Base-by-base conservation (phyloP, 2,113 vertebrate genomes). In the Prietella phreatophila region DNA sequence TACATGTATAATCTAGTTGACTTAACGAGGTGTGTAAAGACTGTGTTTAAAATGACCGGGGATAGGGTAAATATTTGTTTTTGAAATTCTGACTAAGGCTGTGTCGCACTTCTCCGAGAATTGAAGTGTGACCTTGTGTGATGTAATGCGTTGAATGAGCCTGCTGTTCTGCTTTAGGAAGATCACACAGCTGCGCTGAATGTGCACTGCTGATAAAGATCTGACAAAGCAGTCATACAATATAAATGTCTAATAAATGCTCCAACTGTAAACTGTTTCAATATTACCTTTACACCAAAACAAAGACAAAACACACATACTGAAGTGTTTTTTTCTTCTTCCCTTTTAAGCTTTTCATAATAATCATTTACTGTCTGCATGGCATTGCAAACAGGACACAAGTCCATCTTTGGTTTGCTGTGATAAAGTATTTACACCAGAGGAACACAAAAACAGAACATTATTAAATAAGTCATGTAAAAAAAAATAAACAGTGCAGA, bases 401-500 rank as follows among this genome's bases (percentile, higher is more conserved):
- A 56, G 22, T 22, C 42, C 50, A 61, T 73, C 56, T 75, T 73
- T 60, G n/a, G 27, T 65, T 65, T 65, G 58, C 27, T 65, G 22
- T 83, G 30, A 42, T 78, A 63, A 13, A 84, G n/a, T 33, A 69
- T 61, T 55, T 75, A 63, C n/a, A 89, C 73, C 27, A 86, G 60
- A 83, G 85, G 42, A 85, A 53, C 63, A 86, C 67, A 86, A 86
- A 65, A 63, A 36, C 14, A 10, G 39, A 87, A 87, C 60, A 81
- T 27, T 82, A 42, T 87, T 89, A 87, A 87, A 89, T 87, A 87
- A 63, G 27, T 14, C 3, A 22, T 75, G 47, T 81, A 33, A 20
- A 14, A 83, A 83, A 82, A 63, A 75, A 79, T 33, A 84, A 89
- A 84, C 56, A 53, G 36, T 89, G 63, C 81, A 89, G 80, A 89